These are phyloP conservation scores for Jacana jacana DNA, from an alignment of 2,113 vertebrate genomes.

Conservation along the genomic window DNA sequence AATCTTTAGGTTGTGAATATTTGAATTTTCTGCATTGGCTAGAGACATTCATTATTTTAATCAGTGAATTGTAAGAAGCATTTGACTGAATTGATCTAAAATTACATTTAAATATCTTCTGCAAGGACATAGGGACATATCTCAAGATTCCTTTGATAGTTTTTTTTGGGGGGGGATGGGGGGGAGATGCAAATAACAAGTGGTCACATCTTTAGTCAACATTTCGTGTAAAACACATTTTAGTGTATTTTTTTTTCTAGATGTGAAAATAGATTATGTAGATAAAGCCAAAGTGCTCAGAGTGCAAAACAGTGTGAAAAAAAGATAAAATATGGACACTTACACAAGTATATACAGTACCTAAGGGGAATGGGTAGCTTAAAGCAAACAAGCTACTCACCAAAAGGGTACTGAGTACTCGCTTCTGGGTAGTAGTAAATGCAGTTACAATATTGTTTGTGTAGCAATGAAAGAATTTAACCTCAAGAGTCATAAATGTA, in stretches of 20 bases:
- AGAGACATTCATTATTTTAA: slow-evolving; percentile 27
- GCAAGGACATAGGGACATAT: not conserved
- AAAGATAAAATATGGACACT: not conserved
- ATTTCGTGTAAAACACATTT: too few species aligned
- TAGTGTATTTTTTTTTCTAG: not conserved
- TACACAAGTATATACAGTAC: not conserved
- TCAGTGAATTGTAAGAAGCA: slow-evolving; percentile 16
- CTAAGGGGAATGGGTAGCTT: not conserved
- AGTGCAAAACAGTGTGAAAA: not conserved
- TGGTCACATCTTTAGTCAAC: not conserved
- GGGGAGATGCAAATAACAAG: not conserved
- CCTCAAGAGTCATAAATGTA: not conserved
- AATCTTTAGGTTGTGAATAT: slow-evolving; percentile 3
- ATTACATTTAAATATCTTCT: not conserved
- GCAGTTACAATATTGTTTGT: not conserved
- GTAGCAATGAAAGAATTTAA: not conserved
- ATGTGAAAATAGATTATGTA: not conserved
- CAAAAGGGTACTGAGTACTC: not conserved
- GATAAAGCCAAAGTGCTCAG: not conserved
- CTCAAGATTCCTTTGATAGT: not conserved
- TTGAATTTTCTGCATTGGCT: slow-evolving; percentile 16
- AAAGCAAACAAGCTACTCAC: not conserved
- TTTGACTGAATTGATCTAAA: slow-evolving; percentile 27
- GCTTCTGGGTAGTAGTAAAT: not conserved
- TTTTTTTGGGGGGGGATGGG: not conserved